These are phyloP conservation scores for Synanceia verrucosa DNA, from an alignment of 2,797 vertebrate species.

Conservation along the genomic window DNA sequence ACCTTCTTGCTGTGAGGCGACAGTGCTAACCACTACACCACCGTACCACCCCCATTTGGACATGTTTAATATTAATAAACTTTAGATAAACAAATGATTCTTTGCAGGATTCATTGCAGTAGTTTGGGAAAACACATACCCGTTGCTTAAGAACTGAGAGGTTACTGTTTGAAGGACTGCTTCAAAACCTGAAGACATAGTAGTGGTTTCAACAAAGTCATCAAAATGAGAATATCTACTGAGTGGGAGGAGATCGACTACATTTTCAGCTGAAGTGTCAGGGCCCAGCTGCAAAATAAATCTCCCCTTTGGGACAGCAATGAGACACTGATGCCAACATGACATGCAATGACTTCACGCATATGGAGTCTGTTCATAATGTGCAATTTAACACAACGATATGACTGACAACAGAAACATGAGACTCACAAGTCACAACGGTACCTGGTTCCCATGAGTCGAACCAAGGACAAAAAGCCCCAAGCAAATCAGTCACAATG, in stretches of 20 bases:
- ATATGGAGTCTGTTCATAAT: slow-evolving; percentile 7
- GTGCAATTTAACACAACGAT: slow-evolving; percentile 42
- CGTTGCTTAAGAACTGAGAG: neutral
- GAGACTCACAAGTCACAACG: slow-evolving; percentile 48
- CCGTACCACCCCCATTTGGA: too few relatives aligned
- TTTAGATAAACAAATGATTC: too few relatives aligned
- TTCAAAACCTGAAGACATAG: neutral
- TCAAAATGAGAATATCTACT: neutral
- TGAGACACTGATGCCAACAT: slow-evolving; percentile 13
- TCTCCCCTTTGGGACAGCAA: slow-evolving; percentile 28
- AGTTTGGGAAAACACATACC: neutral
- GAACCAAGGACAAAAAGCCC: slow-evolving; percentile 67
- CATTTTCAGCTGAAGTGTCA: slow-evolving; percentile 14
- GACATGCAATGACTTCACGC: slow-evolving; percentile 44
- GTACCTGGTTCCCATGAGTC: slow-evolving; percentile 74
- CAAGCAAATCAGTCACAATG: slow-evolving; percentile 52
- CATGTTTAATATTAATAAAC: too few relatives aligned
- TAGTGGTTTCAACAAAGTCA: neutral
- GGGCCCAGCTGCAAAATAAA: slow-evolving; percentile 3
- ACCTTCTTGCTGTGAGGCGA: too few relatives aligned
- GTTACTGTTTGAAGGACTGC: neutral
- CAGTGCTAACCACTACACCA: too few relatives aligned
- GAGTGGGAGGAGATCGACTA: neutral
- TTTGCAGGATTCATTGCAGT: too few relatives aligned
- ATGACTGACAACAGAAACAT: slow-evolving; percentile 59